phyloP scores from a whole-genome alignment of 2,797 vertebrate genomes.

The Karalla daura region DNA sequence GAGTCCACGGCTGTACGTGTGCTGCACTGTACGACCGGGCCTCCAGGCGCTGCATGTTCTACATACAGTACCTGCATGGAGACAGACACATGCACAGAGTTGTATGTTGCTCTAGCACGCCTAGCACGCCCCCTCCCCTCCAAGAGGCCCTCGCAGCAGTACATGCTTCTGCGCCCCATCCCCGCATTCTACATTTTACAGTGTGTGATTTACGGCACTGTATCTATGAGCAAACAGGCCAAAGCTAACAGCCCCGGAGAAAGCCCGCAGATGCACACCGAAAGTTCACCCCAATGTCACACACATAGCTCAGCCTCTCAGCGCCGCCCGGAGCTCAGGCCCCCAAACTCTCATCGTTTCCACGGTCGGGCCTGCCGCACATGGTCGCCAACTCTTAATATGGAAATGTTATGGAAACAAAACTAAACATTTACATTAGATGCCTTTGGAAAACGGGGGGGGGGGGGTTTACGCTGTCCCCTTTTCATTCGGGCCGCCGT shows the following conservation, averaged over 20 bases:
- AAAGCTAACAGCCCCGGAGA: constrained; percentile 92
- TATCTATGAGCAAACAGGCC: constrained; percentile 88
- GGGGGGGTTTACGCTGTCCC: constrained; percentile 76
- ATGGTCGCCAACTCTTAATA: constrained; percentile 80
- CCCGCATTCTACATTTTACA: constrained; percentile 85
- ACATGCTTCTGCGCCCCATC: constrained; percentile 83
- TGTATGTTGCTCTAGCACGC: constrained; percentile 45
- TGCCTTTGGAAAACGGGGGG: constrained; percentile 77
- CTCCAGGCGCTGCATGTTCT: constrained; percentile 68
- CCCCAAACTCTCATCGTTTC: constrained; percentile 58
- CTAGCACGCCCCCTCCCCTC: constrained; percentile 26
- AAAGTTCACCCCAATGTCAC: constrained; percentile 85
- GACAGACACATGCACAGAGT: constrained; percentile 46
- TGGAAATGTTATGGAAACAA: constrained; percentile 87
- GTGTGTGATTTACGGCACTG: constrained; percentile 92
- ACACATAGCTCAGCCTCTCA: constrained; percentile 74
- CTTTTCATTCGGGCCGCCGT: constrained; percentile 76
- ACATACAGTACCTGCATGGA: constrained; percentile 50
- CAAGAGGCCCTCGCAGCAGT: constrained; percentile 85
- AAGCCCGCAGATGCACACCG: constrained; percentile 87
- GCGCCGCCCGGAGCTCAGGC: constrained; percentile 40
- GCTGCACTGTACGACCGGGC: constrained; percentile 36
- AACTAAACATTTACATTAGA: constrained; percentile 89
- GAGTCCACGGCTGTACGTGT: constrained; percentile 10
- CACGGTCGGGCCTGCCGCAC: constrained; percentile 58